These are phyloP conservation scores for Gavia stellata DNA, from an alignment of 2,113 vertebrate species.

Conservation along the genomic window DNA sequence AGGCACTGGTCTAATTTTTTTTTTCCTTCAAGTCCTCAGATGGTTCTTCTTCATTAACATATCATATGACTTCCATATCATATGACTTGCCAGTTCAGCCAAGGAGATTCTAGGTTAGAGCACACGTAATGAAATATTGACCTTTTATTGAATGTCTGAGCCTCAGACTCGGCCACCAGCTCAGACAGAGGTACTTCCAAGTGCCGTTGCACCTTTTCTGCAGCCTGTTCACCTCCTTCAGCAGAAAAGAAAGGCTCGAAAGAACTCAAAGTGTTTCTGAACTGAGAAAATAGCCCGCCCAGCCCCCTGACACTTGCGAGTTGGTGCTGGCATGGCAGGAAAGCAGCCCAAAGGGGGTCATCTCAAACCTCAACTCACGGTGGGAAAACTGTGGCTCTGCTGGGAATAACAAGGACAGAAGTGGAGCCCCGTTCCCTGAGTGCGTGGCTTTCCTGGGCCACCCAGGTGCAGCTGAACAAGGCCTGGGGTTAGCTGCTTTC, in stretches of 20 bases:
- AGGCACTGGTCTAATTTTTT: background rate
- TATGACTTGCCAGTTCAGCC: background rate
- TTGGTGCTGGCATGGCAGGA: background rate
- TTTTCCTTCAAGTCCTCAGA: background rate
- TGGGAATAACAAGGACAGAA: background rate
- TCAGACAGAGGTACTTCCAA: background rate
- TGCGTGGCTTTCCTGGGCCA: background rate
- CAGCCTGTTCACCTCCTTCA: background rate
- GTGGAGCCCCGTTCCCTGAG: background rate
- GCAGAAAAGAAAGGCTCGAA: conserved; percentile 1
- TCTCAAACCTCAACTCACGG: background rate
- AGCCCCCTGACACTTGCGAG: background rate
- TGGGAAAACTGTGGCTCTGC: background rate
- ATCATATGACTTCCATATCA: background rate
- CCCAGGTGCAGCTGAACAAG: background rate
- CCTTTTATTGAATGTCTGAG: background rate
- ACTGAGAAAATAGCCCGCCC: background rate
- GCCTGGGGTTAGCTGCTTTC: background rate
- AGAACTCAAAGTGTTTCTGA: conserved; percentile 22
- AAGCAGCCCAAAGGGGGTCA: background rate
- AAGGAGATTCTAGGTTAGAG: background rate
- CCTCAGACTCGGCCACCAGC: background rate
- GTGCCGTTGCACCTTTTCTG: background rate
- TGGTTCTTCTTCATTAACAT: background rate
- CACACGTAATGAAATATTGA: background rate